A percentile compares a stretch with the other conserved stretches of the same genome.
These are phyloP conservation scores for Corythornis leucogaster DNA, from an alignment of 2,797 vertebrate species.

Conservation along the genomic window DNA sequence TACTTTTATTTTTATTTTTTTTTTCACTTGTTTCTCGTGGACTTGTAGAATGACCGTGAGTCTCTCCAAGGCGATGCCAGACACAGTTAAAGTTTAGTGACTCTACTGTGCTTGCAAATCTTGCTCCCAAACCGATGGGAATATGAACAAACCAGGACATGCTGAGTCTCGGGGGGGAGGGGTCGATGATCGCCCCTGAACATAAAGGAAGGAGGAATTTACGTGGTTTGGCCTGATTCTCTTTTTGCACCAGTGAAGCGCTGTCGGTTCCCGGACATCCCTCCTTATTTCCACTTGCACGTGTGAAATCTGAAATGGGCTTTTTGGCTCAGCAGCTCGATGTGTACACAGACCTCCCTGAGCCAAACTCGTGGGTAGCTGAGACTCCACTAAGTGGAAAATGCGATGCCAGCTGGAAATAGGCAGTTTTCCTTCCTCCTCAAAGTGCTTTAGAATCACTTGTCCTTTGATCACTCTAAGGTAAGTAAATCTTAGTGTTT, in stretches of 20 bases:
- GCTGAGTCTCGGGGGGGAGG: slow-evolving; percentile 25
- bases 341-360: neutral
- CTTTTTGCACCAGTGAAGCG: slow-evolving; percentile 64
- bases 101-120: slow-evolving; percentile 49
- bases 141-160: slow-evolving; percentile 31
- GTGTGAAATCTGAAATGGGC: slow-evolving; percentile 32
- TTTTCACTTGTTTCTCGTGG: slow-evolving; percentile 64
- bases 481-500: slow-evolving; percentile 59
- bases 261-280: slow-evolving; percentile 41
- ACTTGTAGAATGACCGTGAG: slow-evolving; percentile 52
- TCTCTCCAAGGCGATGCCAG: slow-evolving; percentile 57
- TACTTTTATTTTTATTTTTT: neutral
- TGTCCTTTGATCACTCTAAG: slow-evolving; percentile 48
- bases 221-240: slow-evolving; percentile 58
- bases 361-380: slow-evolving; percentile 10
- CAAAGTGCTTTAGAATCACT: slow-evolving; percentile 61
- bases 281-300: slow-evolving; percentile 36
- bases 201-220: slow-evolving; percentile 50
- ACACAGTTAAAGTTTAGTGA: slow-evolving; percentile 38
- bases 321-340: neutral
- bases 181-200: slow-evolving; percentile 21
- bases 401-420: slow-evolving; percentile 41
- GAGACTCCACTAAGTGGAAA: slow-evolving; percentile 50
- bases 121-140: slow-evolving; percentile 66
- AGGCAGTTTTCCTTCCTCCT: slow-evolving; percentile 56